phyloP scores from a whole-genome alignment of 1,140 invertebrate genomes.

The Tetranychus cinnabarinus region DNA sequence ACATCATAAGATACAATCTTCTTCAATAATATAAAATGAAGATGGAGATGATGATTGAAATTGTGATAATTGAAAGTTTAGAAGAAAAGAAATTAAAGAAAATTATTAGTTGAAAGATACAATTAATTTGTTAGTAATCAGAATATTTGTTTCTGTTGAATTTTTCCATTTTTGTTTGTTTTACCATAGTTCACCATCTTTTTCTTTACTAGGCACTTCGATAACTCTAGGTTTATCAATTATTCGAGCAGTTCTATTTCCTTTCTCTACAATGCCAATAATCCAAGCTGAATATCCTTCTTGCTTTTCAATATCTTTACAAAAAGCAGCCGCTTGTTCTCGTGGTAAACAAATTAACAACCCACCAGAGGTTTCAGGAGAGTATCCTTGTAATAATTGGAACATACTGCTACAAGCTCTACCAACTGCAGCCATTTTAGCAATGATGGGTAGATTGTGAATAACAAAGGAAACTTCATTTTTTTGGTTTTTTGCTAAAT shows the following conservation, averaged over 20 bases:
- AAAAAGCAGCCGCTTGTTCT: constrained; percentile 33
- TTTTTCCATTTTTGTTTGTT: too few relatives aligned
- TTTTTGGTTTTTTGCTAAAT: constrained; percentile 33
- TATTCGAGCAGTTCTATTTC: constrained; percentile 78
- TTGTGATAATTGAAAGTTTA: too few relatives aligned
- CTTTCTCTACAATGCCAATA: constrained; percentile 78
- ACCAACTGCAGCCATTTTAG: constrained; percentile 32
- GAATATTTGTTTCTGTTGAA: too few relatives aligned
- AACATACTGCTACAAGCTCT: constrained; percentile 28
- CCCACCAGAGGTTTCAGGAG: constrained; percentile 33
- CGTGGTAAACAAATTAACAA: constrained; percentile 31
- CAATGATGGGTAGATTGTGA: constrained; percentile 36
- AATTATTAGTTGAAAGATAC: too few relatives aligned
- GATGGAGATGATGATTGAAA: too few relatives aligned
- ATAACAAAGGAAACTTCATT: constrained; percentile 34
- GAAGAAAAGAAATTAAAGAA: too few relatives aligned
- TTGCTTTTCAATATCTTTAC: constrained; percentile 31
- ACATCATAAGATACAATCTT: too few relatives aligned
- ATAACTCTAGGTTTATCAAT: constrained; percentile 95
- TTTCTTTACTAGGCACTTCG: constrained; percentile 90
- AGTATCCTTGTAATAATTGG: constrained; percentile 28
- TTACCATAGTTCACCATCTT: constrained; percentile 54
- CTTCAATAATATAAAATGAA: too few relatives aligned
- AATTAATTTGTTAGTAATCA: too few relatives aligned
- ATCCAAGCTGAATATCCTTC: constrained; percentile 35